phyloP scores from a whole-genome alignment of 2,113 vertebrate species.

The Probosciger aterrimus region DNA sequence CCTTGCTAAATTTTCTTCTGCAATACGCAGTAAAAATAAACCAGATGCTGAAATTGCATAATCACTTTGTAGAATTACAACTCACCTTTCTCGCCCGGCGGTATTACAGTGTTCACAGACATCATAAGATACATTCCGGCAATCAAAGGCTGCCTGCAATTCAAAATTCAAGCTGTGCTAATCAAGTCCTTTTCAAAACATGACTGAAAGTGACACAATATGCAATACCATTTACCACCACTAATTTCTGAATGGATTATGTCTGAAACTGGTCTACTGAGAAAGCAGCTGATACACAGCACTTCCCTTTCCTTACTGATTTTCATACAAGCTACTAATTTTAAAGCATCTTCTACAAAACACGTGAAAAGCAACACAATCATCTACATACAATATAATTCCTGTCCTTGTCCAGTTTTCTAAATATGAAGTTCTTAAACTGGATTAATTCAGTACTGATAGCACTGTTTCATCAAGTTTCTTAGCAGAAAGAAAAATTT shows the following conservation, averaged over 20 bases:
- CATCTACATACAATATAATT: background rate
- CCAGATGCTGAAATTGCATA: background rate
- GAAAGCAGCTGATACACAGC: background rate
- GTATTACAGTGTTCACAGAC: slow-evolving; percentile 89
- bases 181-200: background rate
- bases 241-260: background rate
- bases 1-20: background rate
- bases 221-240: background rate
- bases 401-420: background rate
- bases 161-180: slow-evolving; percentile 1
- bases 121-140: slow-evolving; percentile 97
- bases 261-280: background rate
- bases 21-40: background rate
- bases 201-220: background rate
- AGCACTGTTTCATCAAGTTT: background rate
- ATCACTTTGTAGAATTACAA: background rate
- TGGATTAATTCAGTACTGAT: background rate
- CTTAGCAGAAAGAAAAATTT: background rate
- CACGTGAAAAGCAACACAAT: background rate
- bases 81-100: slow-evolving; percentile 88
- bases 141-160: slow-evolving; percentile 89
- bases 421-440: background rate
- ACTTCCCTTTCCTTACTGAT: background rate
- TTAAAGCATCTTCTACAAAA: background rate
- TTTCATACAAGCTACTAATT: background rate